Evolutionary conservation across 2,113 vertebrate genomes (phyloP), one percentile per base, ranked within the genome.

Genomic region (Triplophysa dalaica): DNA sequence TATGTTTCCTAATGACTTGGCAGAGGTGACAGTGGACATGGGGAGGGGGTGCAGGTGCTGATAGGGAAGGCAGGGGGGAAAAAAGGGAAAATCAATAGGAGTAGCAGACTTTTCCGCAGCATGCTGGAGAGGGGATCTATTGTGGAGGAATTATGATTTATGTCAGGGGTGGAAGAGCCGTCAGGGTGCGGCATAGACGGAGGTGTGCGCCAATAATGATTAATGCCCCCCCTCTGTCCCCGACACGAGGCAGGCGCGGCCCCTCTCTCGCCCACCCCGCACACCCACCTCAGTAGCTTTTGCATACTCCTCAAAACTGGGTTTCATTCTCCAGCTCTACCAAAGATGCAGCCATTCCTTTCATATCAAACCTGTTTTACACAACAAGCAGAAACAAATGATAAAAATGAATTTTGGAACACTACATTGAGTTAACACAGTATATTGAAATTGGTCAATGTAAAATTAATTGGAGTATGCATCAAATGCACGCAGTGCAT

Each of bases 141-240:
- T 97, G 96, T 96, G 93, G 93, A 92, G 94, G 96, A 98, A 98
- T 98, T 96, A 98, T 98, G 97, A 99, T 99, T 99, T 98, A 98
- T 99, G 95, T 96, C 95, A 90, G 93, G 94, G 93, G 94, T 96
- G 94, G 91, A 94, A 90, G 92, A 86, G 95, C 95, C 94, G 93
- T 94, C 94, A 94, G 91, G 90, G 88, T 65, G 92, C 92, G 93
- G 94, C 93, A 90, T 87, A 93, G 93, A 96, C 94, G 92, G 95
- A 97, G 95, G 96, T 96, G 94, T 94, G 94, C 93, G 94, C 97
- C 96, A 94, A 98, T 98, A 98, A 98, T 99, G 96, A 98, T 98
- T 97, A 97, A 99, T 98, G 92, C 92, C 91, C 93, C 90, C 89
- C 87, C 89, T 87, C 87, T 87, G 83, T 87, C 80, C 90, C 88